phyloP scores from a whole-genome alignment of 2,113 vertebrate genomes.

The Gymnogyps californianus region DNA sequence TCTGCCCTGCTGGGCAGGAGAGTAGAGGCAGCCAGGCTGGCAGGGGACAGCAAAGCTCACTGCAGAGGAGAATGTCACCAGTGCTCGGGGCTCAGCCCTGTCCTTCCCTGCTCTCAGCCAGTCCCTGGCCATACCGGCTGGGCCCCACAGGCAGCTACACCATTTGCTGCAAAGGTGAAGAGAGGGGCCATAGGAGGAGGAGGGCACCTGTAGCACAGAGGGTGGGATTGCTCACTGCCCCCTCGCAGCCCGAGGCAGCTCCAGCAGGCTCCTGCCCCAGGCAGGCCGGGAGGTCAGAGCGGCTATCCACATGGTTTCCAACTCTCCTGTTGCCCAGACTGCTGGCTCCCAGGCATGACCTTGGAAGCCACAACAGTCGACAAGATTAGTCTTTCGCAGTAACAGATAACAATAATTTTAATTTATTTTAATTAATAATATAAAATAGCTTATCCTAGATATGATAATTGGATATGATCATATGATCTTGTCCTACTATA shows the following conservation, averaged over 20 bases:
- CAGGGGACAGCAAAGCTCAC: not conserved
- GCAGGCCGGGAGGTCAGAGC: not conserved
- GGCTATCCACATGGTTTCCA: not conserved
- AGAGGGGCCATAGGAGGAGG: not conserved
- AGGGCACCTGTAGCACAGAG: not conserved
- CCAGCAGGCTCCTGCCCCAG: not conserved
- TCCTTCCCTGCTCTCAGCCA: not conserved
- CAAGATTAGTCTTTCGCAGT: not conserved
- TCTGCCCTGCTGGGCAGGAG: not conserved
- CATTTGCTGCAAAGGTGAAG: not conserved
- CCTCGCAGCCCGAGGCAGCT: not conserved
- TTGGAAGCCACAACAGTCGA: not conserved
- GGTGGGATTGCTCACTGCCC: not conserved
- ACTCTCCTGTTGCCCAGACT: not conserved
- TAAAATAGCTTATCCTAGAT: not conserved
- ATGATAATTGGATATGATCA: not conserved
- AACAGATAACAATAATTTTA: not conserved
- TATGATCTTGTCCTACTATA: not conserved
- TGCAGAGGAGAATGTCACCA: not conserved
- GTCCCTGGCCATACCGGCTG: not conserved
- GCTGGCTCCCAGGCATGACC: not conserved
- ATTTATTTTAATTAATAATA: not conserved
- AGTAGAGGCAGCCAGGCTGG: not conserved
- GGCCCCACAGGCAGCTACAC: not conserved
- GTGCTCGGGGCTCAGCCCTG: not conserved